A percentile compares a stretch with the other conserved stretches of the same genome.
These are phyloP conservation scores for Micromys minutus DNA, from an alignment of 2,113 vertebrate genomes.

Conservation along the genomic window DNA sequence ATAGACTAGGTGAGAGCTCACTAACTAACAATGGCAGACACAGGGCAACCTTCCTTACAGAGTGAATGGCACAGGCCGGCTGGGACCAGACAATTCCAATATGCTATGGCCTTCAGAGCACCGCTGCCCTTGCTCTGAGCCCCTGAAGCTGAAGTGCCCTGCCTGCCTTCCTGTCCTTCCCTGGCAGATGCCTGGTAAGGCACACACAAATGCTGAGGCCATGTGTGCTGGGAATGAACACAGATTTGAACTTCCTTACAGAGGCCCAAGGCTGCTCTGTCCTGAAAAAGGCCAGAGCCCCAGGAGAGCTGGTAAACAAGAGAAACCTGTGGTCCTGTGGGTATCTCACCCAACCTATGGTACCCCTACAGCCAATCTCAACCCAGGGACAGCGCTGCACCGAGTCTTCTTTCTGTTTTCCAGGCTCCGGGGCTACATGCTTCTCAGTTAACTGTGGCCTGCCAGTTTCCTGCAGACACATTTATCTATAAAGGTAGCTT, in stretches of 20 bases:
- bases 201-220: accelerated
- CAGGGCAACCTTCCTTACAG: background rate
- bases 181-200: background rate
- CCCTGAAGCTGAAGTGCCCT: background rate
- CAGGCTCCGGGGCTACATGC: background rate
- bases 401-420: background rate
- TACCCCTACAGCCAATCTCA: background rate
- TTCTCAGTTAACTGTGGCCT: background rate
- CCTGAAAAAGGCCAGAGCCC: background rate
- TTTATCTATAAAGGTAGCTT: background rate
- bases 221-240: accelerated
- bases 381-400: accelerated
- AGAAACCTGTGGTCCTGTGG: background rate
- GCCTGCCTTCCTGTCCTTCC: background rate
- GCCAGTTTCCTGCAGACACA: background rate
- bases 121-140: no score
- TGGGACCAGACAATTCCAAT: background rate
- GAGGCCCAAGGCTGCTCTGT: background rate
- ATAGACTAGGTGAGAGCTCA: background rate
- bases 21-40: no score
- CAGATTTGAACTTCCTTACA: background rate
- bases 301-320: background rate
- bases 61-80: background rate
- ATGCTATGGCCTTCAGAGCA: no score
- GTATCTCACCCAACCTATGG: accelerated